Evolutionary conservation across 37 sponge, comb jelly and placozoan genomes (phyloP).

Genomic region (Ianthella basta): DNA sequence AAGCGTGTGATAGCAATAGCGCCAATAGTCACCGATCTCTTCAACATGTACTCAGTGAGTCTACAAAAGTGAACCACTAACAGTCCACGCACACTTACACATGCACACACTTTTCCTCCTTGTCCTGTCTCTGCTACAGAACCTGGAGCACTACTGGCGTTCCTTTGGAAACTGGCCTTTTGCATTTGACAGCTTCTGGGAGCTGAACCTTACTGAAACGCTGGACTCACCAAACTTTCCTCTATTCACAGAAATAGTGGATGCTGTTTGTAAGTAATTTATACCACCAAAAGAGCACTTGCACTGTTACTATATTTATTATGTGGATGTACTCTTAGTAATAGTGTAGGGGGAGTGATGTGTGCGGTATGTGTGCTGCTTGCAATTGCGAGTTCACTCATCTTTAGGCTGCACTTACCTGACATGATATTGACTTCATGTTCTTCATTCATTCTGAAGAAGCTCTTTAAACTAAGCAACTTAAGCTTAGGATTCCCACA

Average conservation of each 20-base stretch:
- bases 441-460: no score
- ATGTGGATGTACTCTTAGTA: no score
- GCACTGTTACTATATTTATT: no score
- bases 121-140: conserved; percentile 39
- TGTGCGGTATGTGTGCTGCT: no score
- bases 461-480: no score
- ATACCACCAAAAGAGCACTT: no score
- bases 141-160: conserved; percentile 80
- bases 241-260: conserved; percentile 65
- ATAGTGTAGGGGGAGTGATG: no score
- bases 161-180: conserved; percentile 89
- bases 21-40: conserved; percentile 82
- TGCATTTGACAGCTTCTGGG: conserved; percentile 84
- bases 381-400: no score
- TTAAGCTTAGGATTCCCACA: no score
- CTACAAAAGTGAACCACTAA: background rate
- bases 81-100: background rate
- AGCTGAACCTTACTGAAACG: conserved; percentile 69
- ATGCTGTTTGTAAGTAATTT: conserved; percentile 54
- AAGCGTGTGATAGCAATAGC: conserved; percentile 85
- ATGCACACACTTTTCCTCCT: background rate
- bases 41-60: conserved; percentile 50
- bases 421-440: no score
- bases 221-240: conserved; percentile 57
- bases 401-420: no score